phyloP scores from a whole-genome alignment of 2,888 invertebrate genomes.

The Ophraella communa region DNA sequence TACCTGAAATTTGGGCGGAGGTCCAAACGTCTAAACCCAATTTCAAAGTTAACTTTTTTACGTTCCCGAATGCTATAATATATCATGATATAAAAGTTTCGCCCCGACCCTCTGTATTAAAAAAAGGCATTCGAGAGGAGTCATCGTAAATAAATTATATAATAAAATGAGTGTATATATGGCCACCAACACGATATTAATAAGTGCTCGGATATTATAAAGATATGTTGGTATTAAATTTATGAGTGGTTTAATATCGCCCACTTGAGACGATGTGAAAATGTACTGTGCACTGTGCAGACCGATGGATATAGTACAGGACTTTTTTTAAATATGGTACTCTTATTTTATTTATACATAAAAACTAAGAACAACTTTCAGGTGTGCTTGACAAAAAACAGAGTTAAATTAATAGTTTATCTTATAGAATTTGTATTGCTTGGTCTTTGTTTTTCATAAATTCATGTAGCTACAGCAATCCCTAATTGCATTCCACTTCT shows the following conservation, averaged over 20 bases:
- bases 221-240: conserved; percentile 22
- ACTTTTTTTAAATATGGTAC: neutral
- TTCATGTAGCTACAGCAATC: too few relatives aligned
- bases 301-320: neutral
- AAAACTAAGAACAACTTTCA: neutral
- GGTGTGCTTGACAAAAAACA: too few relatives aligned
- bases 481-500: too few relatives aligned
- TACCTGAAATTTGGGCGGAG: neutral
- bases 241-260: conserved; percentile 17
- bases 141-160: conserved; percentile 16
- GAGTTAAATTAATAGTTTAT: too few relatives aligned
- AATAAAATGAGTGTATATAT: conserved; percentile 16
- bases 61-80: neutral
- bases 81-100: neutral
- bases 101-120: neutral
- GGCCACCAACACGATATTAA: conserved; percentile 16
- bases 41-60: neutral
- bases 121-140: neutral
- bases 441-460: too few relatives aligned
- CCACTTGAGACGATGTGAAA: conserved; percentile 6
- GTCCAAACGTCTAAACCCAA: neutral
- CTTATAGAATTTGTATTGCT: too few relatives aligned
- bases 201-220: conserved; percentile 23
- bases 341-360: neutral
- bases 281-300: neutral